Evolutionary conservation across 2,888 invertebrate genomes (phyloP), one percentile per base, ranked within the genome.

Genomic region (Vesta saturnalis): DNA sequence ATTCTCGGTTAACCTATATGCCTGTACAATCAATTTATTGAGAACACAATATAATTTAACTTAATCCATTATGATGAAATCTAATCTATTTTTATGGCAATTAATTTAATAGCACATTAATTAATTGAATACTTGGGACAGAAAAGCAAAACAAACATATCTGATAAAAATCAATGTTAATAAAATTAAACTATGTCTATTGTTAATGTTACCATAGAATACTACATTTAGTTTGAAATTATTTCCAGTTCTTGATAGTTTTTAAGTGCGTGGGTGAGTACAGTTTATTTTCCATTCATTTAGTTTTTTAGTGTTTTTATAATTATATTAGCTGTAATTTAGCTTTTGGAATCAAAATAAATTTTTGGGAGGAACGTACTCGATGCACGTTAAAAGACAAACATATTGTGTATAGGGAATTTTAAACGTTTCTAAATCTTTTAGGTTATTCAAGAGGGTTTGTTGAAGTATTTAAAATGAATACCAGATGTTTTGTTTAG

Each of bases 61-160:
- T 54, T 59, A 67, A 63, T 59, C 62, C 63, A 67, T 64, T 68
- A 64, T 47, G 56, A 49, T 47, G 58, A 64, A 64, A 65, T 61
- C 57, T 65, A 66, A 66, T 66, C 69, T 73, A 71, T 69, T 73
- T 71, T 71, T 69, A 69, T 57, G 65, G 35, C 71, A 73, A 74
- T 74, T 72, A 72, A 69, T 22, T 63, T 72, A 73, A 73, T 72
- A 72, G 73, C 54, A 60, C 65, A 72, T 72, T 69, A 73, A 73
- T 73, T 73, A 73, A 72, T 69, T 71, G 58, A 70, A 67, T 61
- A 61, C 64, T 62, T 54, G 39, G 52, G 46, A 64, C 46, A 72
- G 56, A 55, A 59, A 71, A 68, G 71, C 69, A 70, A 72, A 69
- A 73, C 67, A 72, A 71, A 70, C 65, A 71, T 71, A 69, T 60